Percentiles rank a stretch among this genome's conserved stretches.
Conservation (phyloP, 2,888 invertebrate species). For the Taenaris catops region DNA sequence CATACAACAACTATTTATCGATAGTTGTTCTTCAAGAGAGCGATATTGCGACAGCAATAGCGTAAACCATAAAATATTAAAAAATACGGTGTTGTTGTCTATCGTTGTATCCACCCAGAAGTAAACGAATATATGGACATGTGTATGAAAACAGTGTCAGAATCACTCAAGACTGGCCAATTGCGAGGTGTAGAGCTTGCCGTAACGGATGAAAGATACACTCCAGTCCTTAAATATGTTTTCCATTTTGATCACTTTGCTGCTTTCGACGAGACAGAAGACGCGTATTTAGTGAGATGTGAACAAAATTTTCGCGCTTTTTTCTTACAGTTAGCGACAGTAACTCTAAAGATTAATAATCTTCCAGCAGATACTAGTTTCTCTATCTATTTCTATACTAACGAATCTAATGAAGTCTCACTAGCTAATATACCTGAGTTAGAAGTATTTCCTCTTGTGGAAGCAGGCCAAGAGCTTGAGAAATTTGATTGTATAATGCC, state of each 20-base stretch:
- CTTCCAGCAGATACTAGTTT: slow-evolving; percentile 79
- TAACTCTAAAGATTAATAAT: slow-evolving; percentile 61
- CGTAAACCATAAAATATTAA: slow-evolving; percentile 83
- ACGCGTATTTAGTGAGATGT: slow-evolving; percentile 81
- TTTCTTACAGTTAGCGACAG: slow-evolving; percentile 77
- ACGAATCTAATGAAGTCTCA: slow-evolving; percentile 77
- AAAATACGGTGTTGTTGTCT: slow-evolving; percentile 81
- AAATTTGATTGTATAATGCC: slow-evolving; percentile 48
- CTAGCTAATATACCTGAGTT: slow-evolving; percentile 74
- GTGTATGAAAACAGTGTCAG: slow-evolving; percentile 68
- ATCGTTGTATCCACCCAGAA: slow-evolving; percentile 82
- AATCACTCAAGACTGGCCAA: slow-evolving; percentile 68
- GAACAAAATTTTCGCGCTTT: slow-evolving; percentile 82
- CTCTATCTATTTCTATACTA: slow-evolving; percentile 79
- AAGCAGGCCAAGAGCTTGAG: slow-evolving; percentile 37
- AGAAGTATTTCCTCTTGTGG: slow-evolving; percentile 63
- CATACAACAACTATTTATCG: too few relatives aligned
- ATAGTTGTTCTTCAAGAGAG: too few relatives aligned
- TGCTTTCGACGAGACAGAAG: slow-evolving; percentile 51
- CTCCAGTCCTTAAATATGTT: slow-evolving; percentile 46
- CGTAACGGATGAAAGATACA: slow-evolving; percentile 47
- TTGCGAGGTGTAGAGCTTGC: slow-evolving; percentile 74
- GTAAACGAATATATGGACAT: slow-evolving; percentile 81
- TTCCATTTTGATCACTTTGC: slow-evolving; percentile 50
- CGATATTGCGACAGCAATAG: too few relatives aligned